Percentiles rank a stretch among this genome's conserved stretches.
Conservation (phyloP, 1,140 invertebrate species). For the Metaphire vulgaris region DNA sequence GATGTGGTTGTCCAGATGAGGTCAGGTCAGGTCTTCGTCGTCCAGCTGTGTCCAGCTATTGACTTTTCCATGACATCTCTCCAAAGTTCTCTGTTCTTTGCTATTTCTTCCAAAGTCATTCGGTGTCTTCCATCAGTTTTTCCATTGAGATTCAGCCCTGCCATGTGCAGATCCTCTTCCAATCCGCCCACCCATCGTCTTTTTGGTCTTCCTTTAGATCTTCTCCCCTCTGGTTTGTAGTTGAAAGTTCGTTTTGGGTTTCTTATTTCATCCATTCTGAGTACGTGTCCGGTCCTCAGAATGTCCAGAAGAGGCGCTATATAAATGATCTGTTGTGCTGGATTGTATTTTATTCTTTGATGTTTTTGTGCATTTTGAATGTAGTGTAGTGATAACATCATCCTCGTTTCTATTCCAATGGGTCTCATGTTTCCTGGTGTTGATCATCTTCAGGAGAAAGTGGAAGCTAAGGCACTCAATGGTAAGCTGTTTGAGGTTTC, state of each 20-base stretch:
- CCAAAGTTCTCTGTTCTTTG: too few species aligned
- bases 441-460: constrained; percentile 12
- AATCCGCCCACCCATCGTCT: too few species aligned
- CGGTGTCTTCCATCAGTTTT: too few species aligned
- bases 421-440: constrained; percentile 16
- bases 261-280: not conserved
- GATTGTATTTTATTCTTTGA: not conserved
- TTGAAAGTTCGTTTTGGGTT: not conserved
- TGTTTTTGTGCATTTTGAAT: not conserved
- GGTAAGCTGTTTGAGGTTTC: not conserved
- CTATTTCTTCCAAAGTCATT: too few species aligned
- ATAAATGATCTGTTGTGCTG: not conserved
- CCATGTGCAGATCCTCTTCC: too few species aligned
- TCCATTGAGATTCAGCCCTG: too few species aligned
- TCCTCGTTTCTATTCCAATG: not conserved
- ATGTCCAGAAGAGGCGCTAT: not conserved
- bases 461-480: constrained; percentile 6
- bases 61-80: too few species aligned
- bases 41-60: too few species aligned
- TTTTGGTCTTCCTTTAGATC: too few species aligned
- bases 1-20: too few species aligned
- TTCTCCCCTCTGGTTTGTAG: too few species aligned
- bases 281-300: not conserved
- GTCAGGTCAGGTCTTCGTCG: too few species aligned
- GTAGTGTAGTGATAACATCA: not conserved